Evolutionary conservation across 2,888 invertebrate genomes (phyloP).

Genomic region (Plebejus melissa): DNA sequence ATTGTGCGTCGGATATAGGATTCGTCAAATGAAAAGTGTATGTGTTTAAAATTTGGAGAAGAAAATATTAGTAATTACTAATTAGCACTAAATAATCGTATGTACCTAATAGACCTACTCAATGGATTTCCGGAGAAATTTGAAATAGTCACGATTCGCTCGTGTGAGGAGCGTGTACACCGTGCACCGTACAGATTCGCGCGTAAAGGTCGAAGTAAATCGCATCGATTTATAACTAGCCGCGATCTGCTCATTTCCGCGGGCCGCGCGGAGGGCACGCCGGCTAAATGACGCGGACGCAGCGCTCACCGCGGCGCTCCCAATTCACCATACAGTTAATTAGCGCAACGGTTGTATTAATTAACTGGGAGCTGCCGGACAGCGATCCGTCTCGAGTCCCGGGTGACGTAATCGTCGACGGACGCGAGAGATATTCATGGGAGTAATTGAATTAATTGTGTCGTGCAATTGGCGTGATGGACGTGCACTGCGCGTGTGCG

Average conservation of each 20-base stretch:
- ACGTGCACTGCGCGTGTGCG: conserved; percentile 4
- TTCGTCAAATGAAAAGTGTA: no score
- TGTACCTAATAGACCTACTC: not conserved
- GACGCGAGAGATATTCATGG: conserved; percentile 7
- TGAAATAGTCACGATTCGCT: not conserved
- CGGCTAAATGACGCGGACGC: not conserved
- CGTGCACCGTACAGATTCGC: not conserved
- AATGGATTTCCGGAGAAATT: not conserved
- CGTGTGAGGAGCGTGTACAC: not conserved
- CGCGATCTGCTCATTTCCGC: not conserved
- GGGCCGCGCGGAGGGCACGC: not conserved
- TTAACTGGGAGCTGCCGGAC: not conserved
- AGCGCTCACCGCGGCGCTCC: not conserved
- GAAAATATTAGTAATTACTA: not conserved
- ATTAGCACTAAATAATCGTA: not conserved
- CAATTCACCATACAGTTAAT: not conserved
- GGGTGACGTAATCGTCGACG: conserved; percentile 5
- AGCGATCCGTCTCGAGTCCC: conserved; percentile 14
- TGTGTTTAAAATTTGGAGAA: no score
- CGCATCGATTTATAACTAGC: conserved; percentile 12
- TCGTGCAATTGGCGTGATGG: conserved; percentile 2
- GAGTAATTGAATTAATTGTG: conserved; percentile 19
- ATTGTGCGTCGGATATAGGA: no score
- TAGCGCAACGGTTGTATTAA: not conserved
- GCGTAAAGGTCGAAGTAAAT: conserved; percentile 20